Percentiles rank a stretch among this genome's conserved stretches.
Evolutionary conservation across 2,888 invertebrate genomes (phyloP).

Genomic region (Muscina levida): DNA sequence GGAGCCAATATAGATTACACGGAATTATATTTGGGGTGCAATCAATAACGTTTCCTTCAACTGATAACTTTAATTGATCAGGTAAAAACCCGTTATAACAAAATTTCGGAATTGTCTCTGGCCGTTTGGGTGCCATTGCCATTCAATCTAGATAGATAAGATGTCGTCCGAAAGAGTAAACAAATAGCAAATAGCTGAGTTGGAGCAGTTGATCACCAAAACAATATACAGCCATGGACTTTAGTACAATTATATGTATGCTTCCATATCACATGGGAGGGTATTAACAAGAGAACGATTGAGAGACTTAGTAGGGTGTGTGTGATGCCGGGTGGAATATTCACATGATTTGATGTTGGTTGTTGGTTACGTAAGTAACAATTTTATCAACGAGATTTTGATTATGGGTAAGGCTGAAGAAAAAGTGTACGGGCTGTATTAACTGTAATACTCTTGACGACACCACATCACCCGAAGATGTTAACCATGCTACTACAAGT

Average conservation of each 20-base stretch:
- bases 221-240: conserved; percentile 11
- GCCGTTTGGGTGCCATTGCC: background rate
- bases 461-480: no score
- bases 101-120: conserved; percentile 28
- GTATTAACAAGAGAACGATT: background rate
- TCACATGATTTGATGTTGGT: no score
- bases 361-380: no score
- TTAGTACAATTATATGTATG: background rate
- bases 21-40: conserved; percentile 31
- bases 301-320: no score
- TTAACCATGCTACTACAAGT: no score
- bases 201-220: background rate
- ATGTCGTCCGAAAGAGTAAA: conserved; percentile 16
- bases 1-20: conserved; percentile 36
- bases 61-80: conserved; percentile 47
- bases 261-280: background rate
- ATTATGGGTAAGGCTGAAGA: no score
- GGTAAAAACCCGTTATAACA: conserved; percentile 42
- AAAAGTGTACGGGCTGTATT: no score
- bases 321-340: no score
- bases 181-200: background rate
- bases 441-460: no score
- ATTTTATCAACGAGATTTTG: no score
- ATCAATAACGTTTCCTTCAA: conserved; percentile 28
- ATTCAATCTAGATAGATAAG: background rate